Base-by-base conservation (phyloP, 2,888 invertebrate genomes). In the Colostygia pectinataria region DNA sequence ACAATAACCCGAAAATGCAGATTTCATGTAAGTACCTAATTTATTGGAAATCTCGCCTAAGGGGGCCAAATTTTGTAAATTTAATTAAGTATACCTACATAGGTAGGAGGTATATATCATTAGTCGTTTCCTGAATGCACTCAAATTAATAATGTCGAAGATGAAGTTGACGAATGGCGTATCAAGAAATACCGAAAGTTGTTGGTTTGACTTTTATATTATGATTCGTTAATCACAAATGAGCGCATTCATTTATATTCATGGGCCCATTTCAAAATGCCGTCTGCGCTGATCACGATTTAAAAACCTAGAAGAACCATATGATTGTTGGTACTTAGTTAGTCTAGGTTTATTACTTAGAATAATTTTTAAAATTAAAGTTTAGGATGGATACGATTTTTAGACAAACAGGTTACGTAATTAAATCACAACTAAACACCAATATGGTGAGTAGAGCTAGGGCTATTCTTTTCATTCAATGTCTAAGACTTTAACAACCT, bases 51-150 rank as follows among this genome's bases (percentile, higher is more conserved):
- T 55, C 39, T 57, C 42, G 33, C 34, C 27, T 56, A 64, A 63
- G 42, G 53, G 55, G 74, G 68, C 59, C 73, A 65, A 54, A 61
- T 60, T 58, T 59, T 63, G 65, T 55, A 64, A 68, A 69, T 72
- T 65, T 61, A 71, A 68, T 65, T 66, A 66, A 65, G n/a, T n/a
- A n/a, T n/a, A n/a, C n/a, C n/a, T n/a, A n/a, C n/a, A n/a, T n/a
- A n/a, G n/a, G n/a, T n/a, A n/a, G n/a, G n/a, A n/a, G n/a, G n/a
- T n/a, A n/a, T n/a, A n/a, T 62, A 59, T 61, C 61, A 64, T 69
- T 66, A 66, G 57, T 57, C 50, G 59, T 65, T 67, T 65, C 66
- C 63, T 65, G 63, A 63, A 59, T 59, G 54, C 60, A 53, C 57
- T 48, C 33, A 54, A 58, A 67, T 65, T 62, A 65, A 63, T 61